A percentile compares a stretch with the other conserved stretches of the same genome.
phyloP scores from a whole-genome alignment of 2,888 invertebrate species.

The Cataglyphis altisquamis region DNA sequence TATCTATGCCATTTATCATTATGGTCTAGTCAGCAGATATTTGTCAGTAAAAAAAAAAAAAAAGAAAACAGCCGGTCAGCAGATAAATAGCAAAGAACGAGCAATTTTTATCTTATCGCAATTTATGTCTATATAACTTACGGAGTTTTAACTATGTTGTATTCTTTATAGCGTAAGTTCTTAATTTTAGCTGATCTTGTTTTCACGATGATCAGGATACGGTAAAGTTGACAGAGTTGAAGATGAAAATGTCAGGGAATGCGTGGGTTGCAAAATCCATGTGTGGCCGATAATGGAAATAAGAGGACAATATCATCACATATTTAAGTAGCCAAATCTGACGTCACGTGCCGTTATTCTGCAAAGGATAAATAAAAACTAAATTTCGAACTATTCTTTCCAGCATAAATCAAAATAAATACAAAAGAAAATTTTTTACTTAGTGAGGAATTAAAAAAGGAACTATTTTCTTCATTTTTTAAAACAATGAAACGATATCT shows the following conservation, averaged over 20 bases:
- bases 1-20: not conserved
- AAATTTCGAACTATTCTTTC: not conserved
- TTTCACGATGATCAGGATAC: constrained; percentile 1
- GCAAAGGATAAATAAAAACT: not conserved
- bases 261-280: constrained; percentile 69
- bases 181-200: constrained; percentile 48
- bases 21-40: not conserved
- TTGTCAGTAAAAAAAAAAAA: not conserved
- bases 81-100: not conserved
- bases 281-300: constrained; percentile 63
- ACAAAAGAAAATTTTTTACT: not conserved
- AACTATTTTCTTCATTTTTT: not conserved
- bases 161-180: constrained; percentile 34
- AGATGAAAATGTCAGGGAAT: constrained; percentile 58
- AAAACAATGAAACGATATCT: not conserved
- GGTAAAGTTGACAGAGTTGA: constrained; percentile 55
- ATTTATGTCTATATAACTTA: not conserved
- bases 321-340: not conserved
- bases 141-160: not conserved
- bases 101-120: not conserved
- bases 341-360: not conserved
- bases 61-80: not conserved
- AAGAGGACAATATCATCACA: constrained; percentile 52
- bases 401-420: constrained; percentile 2
- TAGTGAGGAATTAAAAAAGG: not conserved